These are phyloP conservation scores for Oreortyx pictus DNA, from an alignment of 2,797 vertebrate genomes.

Conservation along the genomic window DNA sequence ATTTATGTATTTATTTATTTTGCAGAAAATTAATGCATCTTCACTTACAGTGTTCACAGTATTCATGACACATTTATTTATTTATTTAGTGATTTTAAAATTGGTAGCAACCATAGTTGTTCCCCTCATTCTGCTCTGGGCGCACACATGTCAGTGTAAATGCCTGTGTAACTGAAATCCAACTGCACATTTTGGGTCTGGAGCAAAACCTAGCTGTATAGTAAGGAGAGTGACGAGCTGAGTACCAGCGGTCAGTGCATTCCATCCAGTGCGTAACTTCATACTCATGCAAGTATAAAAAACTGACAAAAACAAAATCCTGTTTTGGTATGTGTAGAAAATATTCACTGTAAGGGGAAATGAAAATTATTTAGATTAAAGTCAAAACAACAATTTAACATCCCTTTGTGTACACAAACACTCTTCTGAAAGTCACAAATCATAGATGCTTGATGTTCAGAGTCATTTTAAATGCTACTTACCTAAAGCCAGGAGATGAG, in stretches of 20 bases:
- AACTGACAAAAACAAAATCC: conserved; percentile 36
- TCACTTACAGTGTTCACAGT: neutral
- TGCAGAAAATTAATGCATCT: neutral
- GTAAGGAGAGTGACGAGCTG: neutral
- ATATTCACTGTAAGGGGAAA: conserved; percentile 47
- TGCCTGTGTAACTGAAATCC: rapidly evolving
- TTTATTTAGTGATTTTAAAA: neutral
- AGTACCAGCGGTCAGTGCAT: neutral
- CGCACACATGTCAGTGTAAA: rapidly evolving
- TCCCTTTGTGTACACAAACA: conserved; percentile 77
- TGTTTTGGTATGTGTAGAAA: conserved; percentile 38
- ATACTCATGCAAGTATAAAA: neutral
- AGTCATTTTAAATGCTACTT: conserved; percentile 77
- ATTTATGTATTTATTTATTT: neutral
- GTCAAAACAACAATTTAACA: conserved; percentile 79
- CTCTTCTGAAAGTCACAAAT: conserved; percentile 79
- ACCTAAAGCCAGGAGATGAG: conserved; percentile 79
- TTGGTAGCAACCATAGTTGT: neutral
- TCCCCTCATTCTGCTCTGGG: neutral
- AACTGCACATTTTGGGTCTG: neutral
- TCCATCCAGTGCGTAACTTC: neutral
- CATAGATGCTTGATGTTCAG: conserved; percentile 69
- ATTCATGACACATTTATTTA: neutral
- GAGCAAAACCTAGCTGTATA: neutral
- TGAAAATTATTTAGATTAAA: conserved; percentile 73